phyloP scores from a whole-genome alignment of 2,888 invertebrate species.

The Syrphus vitripennis region DNA sequence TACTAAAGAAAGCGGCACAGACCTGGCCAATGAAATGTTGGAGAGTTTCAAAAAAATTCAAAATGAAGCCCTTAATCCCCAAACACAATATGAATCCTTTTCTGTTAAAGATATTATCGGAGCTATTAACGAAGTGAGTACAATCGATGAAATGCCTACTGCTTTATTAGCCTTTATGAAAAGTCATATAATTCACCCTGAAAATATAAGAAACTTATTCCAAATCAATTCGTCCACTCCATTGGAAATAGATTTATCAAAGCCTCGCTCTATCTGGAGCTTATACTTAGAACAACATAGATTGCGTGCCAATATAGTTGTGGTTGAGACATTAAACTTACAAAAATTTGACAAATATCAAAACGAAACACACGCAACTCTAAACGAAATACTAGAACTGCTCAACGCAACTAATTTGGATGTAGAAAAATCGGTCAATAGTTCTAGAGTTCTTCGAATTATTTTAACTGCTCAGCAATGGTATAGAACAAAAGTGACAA shows the following conservation, averaged over 20 bases:
- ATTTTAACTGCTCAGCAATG: conserved; percentile 35
- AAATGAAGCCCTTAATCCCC: conserved; percentile 64
- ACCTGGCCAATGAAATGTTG: conserved; percentile 74
- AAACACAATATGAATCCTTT: conserved; percentile 73
- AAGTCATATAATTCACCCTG: conserved; percentile 76
- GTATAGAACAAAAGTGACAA: conserved; percentile 42
- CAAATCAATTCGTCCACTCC: conserved; percentile 73
- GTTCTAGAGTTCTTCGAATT: conserved; percentile 14
- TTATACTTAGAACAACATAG: conserved; percentile 77
- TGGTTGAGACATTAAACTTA: conserved; percentile 74
- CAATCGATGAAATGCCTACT: conserved; percentile 71
- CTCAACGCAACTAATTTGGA: neutral
- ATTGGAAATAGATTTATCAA: conserved; percentile 73
- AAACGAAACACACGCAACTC: conserved; percentile 22
- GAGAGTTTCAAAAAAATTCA: conserved; percentile 77
- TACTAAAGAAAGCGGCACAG: conserved; percentile 76
- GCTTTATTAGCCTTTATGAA: conserved; percentile 75
- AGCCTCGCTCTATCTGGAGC: conserved; percentile 76
- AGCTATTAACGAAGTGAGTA: conserved; percentile 73
- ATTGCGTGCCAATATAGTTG: conserved; percentile 73
- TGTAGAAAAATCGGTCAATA: neutral
- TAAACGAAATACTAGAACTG: conserved; percentile 35
- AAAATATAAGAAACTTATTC: conserved; percentile 75
- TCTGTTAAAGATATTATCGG: conserved; percentile 76
- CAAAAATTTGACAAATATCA: conserved; percentile 73